Percentiles rank a stretch among this genome's conserved stretches.
These are phyloP conservation scores for Scleropages formosus DNA, from an alignment of 2,797 vertebrate species.

Conservation along the genomic window DNA sequence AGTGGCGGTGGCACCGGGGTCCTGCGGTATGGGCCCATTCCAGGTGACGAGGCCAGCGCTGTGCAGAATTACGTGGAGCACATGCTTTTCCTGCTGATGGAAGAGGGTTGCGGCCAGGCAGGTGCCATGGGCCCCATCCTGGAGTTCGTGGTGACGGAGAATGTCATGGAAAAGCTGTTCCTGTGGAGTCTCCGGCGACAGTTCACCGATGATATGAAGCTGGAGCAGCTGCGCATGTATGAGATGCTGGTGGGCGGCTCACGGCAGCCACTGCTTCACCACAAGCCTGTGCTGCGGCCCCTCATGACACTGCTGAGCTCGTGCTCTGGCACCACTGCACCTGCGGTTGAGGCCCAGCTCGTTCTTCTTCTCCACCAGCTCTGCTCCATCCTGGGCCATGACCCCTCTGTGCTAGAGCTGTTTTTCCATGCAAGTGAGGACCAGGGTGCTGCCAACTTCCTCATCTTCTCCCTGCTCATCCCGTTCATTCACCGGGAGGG, in stretches of 20 bases:
- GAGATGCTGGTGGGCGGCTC: constrained; percentile 87
- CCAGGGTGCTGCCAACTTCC: constrained; percentile 93
- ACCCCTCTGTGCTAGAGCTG: constrained; percentile 87
- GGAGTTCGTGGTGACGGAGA: constrained; percentile 92
- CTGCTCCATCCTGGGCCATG: constrained; percentile 85
- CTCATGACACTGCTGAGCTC: constrained; percentile 91
- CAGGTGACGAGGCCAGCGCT: constrained; percentile 86
- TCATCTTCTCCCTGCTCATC: constrained; percentile 92
- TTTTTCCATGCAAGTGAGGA: constrained; percentile 94
- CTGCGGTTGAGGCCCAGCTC: constrained; percentile 80
- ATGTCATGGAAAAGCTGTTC: constrained; percentile 93
- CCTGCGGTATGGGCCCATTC: constrained; percentile 60
- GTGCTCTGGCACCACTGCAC: constrained; percentile 72
- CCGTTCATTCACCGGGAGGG: constrained; percentile 92
- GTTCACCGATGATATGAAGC: constrained; percentile 91
- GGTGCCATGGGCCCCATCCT: constrained; percentile 90
- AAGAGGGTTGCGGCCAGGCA: constrained; percentile 78
- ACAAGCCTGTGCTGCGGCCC: constrained; percentile 88
- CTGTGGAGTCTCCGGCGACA: constrained; percentile 90
- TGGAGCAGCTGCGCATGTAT: constrained; percentile 92
- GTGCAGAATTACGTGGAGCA: constrained; percentile 97
- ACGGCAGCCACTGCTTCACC: constrained; percentile 88
- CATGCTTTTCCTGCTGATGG: constrained; percentile 92
- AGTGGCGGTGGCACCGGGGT: constrained; percentile 41
- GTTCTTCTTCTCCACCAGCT: constrained; percentile 84